Evolutionary conservation across 2,113 vertebrate genomes (phyloP).

Genomic region (Xiphophorus couchianus): DNA sequence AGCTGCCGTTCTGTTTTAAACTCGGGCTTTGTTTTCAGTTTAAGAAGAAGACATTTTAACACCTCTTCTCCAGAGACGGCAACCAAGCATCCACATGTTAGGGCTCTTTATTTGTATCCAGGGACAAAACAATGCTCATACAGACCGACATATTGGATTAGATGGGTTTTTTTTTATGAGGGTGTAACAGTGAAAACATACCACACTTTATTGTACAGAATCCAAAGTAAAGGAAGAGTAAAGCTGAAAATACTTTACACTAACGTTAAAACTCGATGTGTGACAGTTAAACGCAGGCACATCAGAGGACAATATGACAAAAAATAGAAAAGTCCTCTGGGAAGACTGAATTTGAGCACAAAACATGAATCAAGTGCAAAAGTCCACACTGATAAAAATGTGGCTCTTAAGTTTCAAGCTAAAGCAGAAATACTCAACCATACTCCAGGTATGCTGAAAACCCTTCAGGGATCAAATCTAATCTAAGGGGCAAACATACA

Average conservation of each 20-base stretch:
- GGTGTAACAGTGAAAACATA: constrained; percentile 28
- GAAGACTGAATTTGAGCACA: constrained; percentile 14
- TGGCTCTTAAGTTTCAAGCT: constrained; percentile 23
- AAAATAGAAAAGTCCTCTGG: constrained; percentile 11
- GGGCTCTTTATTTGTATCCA: background rate
- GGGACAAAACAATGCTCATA: constrained; percentile 26
- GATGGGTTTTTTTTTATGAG: constrained; percentile 34
- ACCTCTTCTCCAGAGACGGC: background rate
- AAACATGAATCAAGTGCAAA: constrained; percentile 52
- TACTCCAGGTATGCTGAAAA: constrained; percentile 64
- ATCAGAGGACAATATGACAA: constrained; percentile 10
- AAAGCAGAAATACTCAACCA: constrained; percentile 41
- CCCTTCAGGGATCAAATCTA: background rate
- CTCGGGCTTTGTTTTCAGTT: constrained; percentile 38
- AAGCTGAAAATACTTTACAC: constrained; percentile 5
- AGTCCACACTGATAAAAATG: constrained; percentile 16
- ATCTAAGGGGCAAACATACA: constrained; percentile 17
- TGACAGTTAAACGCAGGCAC: constrained; percentile 16
- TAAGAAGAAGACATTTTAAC: constrained; percentile 60
- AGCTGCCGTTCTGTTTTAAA: background rate
- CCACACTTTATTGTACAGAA: constrained; percentile 32
- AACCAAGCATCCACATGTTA: no score
- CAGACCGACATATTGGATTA: constrained; percentile 17
- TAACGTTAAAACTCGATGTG: background rate
- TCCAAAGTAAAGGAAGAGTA: constrained; percentile 14